Conservation (phyloP, 2,888 invertebrate species). For the Polyploca ridens region DNA sequence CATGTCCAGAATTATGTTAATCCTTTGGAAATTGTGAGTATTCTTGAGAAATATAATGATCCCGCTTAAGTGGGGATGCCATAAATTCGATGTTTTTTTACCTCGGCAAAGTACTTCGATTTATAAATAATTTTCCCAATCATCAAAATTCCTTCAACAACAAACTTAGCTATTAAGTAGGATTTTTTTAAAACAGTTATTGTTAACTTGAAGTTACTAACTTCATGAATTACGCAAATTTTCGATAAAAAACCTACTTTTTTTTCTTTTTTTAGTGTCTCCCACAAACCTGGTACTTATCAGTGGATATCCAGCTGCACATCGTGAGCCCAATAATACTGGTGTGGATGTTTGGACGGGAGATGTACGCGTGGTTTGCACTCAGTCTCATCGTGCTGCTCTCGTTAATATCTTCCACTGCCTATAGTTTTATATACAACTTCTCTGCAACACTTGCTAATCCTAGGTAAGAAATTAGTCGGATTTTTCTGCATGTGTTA, state of each 20-base stretch:
- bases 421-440: slow-evolving; percentile 58
- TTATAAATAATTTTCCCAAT: too few species aligned
- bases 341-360: slow-evolving; percentile 50
- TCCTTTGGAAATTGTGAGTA: slow-evolving; percentile 45
- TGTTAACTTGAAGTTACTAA: too few species aligned
- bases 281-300: slow-evolving; percentile 60
- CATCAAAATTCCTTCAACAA: too few species aligned
- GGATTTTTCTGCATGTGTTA: slow-evolving; percentile 8
- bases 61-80: too few species aligned
- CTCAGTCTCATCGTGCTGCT: slow-evolving; percentile 39
- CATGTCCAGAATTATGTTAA: slow-evolving; percentile 80
- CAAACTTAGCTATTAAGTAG: too few species aligned
- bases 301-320: slow-evolving; percentile 64
- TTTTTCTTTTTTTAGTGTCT: slow-evolving; percentile 49
- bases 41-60: background rate
- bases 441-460: slow-evolving; percentile 62
- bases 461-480: slow-evolving; percentile 56
- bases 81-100: too few species aligned
- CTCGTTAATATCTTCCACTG: slow-evolving; percentile 45
- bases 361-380: slow-evolving; percentile 43
- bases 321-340: slow-evolving; percentile 53
- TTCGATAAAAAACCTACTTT: too few species aligned
- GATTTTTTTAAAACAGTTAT: too few species aligned
- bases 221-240: too few species aligned
- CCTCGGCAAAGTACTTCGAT: too few species aligned